A percentile compares a stretch with the other conserved stretches of the same genome.
Evolutionary conservation across 2,797 vertebrate genomes (phyloP).

Genomic region (Lithobates sylvaticus): DNA sequence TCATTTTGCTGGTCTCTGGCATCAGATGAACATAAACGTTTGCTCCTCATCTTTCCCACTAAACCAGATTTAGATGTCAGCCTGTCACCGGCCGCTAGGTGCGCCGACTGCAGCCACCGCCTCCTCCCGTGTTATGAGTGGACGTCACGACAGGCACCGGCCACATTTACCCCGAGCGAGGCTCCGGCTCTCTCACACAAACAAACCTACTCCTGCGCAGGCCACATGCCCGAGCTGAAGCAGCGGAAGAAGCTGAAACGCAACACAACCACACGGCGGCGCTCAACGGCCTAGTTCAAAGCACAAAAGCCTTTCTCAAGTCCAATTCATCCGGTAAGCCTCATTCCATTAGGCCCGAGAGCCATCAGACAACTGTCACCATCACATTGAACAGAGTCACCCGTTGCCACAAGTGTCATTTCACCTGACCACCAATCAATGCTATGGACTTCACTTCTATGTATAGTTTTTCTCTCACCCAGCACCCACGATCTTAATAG

Average conservation of each 20-base stretch:
- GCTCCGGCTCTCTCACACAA: not conserved
- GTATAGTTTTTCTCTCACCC: too few species aligned
- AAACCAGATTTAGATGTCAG: conserved; percentile 16
- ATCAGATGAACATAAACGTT: too few species aligned
- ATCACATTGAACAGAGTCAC: too few species aligned
- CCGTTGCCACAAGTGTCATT: too few species aligned
- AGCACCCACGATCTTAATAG: too few species aligned
- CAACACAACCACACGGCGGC: conserved; percentile 49
- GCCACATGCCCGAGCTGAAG: conserved; percentile 42
- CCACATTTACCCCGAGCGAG: conserved; percentile 9
- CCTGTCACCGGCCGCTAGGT: conserved; percentile 5
- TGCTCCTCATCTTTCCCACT: too few species aligned
- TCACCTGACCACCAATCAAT: too few species aligned
- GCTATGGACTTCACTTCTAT: too few species aligned
- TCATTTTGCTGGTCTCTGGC: too few species aligned
- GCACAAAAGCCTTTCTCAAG: conserved; percentile 32
- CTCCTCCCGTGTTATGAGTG: conserved; percentile 8
- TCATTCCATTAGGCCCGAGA: too few species aligned
- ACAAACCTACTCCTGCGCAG: not conserved
- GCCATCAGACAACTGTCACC: too few species aligned
- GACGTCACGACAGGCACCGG: not conserved
- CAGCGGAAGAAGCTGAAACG: conserved; percentile 5
- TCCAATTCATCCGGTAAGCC: too few species aligned
- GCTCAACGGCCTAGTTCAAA: conserved; percentile 37
- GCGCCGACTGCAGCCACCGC: not conserved